These are phyloP conservation scores for Protobothrops mucrosquamatus DNA, from an alignment of 2,113 vertebrate genomes.

Conservation along the genomic window DNA sequence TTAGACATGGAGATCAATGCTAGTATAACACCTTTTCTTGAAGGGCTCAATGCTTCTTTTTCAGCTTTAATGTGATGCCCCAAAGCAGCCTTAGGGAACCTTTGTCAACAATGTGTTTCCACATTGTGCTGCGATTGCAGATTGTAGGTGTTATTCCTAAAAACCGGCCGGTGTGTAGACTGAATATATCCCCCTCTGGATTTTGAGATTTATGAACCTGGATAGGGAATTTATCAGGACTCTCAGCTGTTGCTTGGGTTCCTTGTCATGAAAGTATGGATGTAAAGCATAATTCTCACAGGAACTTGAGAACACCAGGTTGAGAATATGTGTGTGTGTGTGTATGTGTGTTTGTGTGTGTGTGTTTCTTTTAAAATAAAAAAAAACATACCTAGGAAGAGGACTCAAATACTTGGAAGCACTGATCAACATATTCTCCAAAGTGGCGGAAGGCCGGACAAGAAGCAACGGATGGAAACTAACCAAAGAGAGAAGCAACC, in stretches of 20 bases:
- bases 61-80: background rate
- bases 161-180: background rate
- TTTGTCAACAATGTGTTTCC: background rate
- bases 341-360: background rate
- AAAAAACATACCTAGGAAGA: background rate
- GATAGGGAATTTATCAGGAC: background rate
- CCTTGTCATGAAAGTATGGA: background rate
- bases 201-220: background rate
- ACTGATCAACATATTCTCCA: background rate
- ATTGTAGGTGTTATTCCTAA: background rate
- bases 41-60: background rate
- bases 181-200: background rate
- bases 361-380: background rate
- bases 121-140: background rate
- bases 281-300: background rate
- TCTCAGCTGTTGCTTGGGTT: background rate
- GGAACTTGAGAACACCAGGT: background rate
- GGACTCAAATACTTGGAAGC: background rate
- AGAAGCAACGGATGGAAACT: too few species aligned
- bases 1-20: background rate
- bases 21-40: background rate
- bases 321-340: background rate
- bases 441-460: too few species aligned
- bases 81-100: background rate
- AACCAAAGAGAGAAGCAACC: too few species aligned